Percentiles rank a stretch among this genome's conserved stretches.
Conservation (phyloP, 2,888 invertebrate genomes). For the Agriopis marginaria region DNA sequence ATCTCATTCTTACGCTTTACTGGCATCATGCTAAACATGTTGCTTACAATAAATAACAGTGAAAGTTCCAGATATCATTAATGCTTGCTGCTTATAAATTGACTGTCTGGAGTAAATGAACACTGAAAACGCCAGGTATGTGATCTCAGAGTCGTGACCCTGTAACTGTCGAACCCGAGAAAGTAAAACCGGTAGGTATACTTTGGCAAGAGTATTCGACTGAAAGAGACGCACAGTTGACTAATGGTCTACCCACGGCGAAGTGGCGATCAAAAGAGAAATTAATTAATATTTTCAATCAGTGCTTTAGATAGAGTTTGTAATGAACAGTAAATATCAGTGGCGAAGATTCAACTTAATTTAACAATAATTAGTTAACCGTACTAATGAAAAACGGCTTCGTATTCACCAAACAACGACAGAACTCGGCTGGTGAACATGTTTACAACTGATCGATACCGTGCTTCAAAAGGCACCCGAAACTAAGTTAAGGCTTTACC, state of each 20-base stretch:
- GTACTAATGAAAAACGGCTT: no score
- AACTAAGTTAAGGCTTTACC: no score
- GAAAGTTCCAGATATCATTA: no score
- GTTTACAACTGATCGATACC: no score
- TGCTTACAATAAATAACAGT: no score
- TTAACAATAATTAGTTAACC: neutral
- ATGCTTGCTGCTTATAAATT: no score
- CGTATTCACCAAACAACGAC: no score
- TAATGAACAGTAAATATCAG: neutral
- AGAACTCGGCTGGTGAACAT: no score
- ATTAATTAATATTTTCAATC: constrained; percentile 45
- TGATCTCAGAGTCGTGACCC: neutral
- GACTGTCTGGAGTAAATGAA: neutral
- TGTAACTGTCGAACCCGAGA: neutral
- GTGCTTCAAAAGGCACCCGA: no score
- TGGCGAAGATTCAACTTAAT: neutral
- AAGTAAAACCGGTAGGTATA: neutral
- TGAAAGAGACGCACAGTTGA: constrained; percentile 21
- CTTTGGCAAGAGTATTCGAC: neutral
- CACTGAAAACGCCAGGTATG: neutral
- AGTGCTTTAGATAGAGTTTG: constrained; percentile 16
- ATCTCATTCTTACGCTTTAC: no score
- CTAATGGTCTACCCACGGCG: constrained; percentile 22
- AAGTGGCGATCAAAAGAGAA: constrained; percentile 33
- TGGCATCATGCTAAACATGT: no score